These are phyloP conservation scores for Setophaga kirtlandii DNA, from an alignment of 2,113 vertebrate genomes.

Conservation along the genomic window DNA sequence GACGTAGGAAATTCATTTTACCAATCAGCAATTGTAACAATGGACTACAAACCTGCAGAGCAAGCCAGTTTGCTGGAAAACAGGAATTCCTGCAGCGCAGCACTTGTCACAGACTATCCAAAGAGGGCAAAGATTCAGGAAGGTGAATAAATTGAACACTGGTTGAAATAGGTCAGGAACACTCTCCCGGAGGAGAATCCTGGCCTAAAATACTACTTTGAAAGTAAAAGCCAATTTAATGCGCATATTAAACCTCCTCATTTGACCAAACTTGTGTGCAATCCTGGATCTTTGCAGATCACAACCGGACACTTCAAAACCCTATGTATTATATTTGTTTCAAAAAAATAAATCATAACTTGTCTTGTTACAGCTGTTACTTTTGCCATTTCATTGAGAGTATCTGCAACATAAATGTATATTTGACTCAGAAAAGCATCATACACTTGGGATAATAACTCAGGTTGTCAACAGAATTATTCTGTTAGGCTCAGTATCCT, in stretches of 20 bases:
- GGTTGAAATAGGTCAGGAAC: slow-evolving; percentile 63
- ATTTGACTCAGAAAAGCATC: slow-evolving; percentile 36
- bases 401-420: slow-evolving; percentile 54
- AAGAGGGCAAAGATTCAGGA: slow-evolving; percentile 72
- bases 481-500: background rate
- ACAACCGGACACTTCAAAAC: slow-evolving; percentile 56
- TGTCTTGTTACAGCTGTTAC: slow-evolving; percentile 68
- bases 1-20: slow-evolving; percentile 69
- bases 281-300: slow-evolving; percentile 65
- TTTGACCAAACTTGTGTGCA: slow-evolving; percentile 62
- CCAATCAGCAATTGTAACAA: slow-evolving; percentile 69
- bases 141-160: slow-evolving; percentile 67
- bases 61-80: slow-evolving; percentile 70
- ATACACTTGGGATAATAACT: slow-evolving; percentile 32
- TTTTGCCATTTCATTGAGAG: slow-evolving; percentile 54
- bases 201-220: slow-evolving; percentile 59
- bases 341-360: slow-evolving; percentile 35
- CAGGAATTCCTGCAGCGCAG: slow-evolving; percentile 68
- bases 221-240: slow-evolving; percentile 52
- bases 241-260: slow-evolving; percentile 28
- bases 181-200: slow-evolving; percentile 51
- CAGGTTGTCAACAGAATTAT: slow-evolving; percentile 49
- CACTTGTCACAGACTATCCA: slow-evolving; percentile 69
- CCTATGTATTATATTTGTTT: slow-evolving; percentile 53
- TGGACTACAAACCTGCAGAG: slow-evolving; percentile 69